Conservation (phyloP, 1,140 invertebrate species). For the Rhagoletis pomonella region DNA sequence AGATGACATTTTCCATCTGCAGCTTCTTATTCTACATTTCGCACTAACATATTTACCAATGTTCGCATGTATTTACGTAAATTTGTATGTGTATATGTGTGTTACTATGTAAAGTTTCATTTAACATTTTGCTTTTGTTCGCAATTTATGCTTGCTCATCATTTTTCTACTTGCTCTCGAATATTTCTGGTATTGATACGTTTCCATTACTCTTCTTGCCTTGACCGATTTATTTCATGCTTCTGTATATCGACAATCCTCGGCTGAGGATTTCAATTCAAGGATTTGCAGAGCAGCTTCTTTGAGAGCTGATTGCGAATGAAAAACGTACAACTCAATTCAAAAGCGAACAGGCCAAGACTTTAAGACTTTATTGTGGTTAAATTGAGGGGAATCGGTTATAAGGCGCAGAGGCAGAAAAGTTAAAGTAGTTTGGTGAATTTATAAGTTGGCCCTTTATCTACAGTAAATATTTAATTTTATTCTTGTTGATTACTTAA, state of each 20-base stretch:
- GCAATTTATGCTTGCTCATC: constrained; percentile 47
- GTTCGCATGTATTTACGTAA: neutral
- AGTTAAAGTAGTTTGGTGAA: too few relatives aligned
- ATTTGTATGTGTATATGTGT: neutral
- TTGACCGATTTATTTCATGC: constrained; percentile 39
- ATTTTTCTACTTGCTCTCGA: constrained; percentile 22
- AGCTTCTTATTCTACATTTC: constrained; percentile 32
- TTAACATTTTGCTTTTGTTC: constrained; percentile 26
- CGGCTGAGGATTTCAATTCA: constrained; percentile 43
- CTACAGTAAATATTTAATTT: too few relatives aligned
- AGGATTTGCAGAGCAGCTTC: constrained; percentile 19
- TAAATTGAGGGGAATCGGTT: neutral
- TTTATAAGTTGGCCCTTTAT: too few relatives aligned
- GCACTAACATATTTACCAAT: neutral
- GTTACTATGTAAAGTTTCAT: neutral
- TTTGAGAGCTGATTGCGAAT: constrained; percentile 36
- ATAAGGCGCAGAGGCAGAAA: too few relatives aligned
- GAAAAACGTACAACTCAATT: constrained; percentile 31
- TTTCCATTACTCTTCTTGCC: neutral
- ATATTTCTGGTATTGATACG: constrained; percentile 51
- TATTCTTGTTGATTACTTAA: too few relatives aligned
- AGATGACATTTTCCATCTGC: constrained; percentile 50
- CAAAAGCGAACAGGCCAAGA: constrained; percentile 35
- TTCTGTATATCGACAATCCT: constrained; percentile 3
- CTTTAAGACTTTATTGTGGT: constrained; percentile 35